phyloP scores from a whole-genome alignment of 2,113 vertebrate genomes.

The Cichladusa arquata region DNA sequence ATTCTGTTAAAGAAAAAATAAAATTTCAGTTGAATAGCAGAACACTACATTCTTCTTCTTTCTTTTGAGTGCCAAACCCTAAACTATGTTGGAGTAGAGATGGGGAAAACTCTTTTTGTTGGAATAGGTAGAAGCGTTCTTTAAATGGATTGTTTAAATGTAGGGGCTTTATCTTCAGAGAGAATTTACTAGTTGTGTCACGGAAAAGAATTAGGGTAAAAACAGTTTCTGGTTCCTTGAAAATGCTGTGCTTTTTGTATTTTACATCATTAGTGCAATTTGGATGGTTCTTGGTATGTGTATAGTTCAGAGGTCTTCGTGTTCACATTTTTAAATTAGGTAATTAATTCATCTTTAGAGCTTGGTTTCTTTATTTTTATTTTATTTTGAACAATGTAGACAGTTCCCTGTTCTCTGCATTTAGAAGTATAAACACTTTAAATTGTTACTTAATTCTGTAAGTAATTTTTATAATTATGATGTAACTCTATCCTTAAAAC shows the following conservation, averaged over 20 bases:
- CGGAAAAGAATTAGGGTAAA: constrained; percentile 12
- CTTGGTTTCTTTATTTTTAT: constrained; percentile 78
- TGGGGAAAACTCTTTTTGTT: constrained; percentile 43
- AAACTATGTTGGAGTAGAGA: constrained; percentile 53
- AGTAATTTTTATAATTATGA: constrained; percentile 94
- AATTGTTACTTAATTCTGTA: constrained; percentile 90
- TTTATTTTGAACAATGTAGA: constrained; percentile 86
- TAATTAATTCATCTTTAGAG: constrained; percentile 80
- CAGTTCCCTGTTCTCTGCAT: constrained; percentile 87
- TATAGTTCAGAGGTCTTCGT: constrained; percentile 84
- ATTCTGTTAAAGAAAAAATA: constrained; percentile 66
- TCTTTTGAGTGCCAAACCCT: constrained; percentile 76
- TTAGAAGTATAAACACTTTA: constrained; percentile 88
- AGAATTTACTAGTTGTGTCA: constrained; percentile 43
- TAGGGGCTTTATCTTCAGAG: constrained; percentile 45
- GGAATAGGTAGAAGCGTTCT: constrained; percentile 46
- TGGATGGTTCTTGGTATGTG: constrained; percentile 80
- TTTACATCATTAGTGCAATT: constrained; percentile 81
- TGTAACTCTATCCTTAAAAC: constrained; percentile 91
- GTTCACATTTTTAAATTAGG: constrained; percentile 82
- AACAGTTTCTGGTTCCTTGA: constrained; percentile 82
- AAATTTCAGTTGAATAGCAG: constrained; percentile 50
- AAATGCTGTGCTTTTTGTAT: constrained; percentile 80
- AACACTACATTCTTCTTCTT: constrained; percentile 63
- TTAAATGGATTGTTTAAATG: constrained; percentile 34